Conservation (phyloP, 2,113 vertebrate species). For the Diadophis punctatus region DNA sequence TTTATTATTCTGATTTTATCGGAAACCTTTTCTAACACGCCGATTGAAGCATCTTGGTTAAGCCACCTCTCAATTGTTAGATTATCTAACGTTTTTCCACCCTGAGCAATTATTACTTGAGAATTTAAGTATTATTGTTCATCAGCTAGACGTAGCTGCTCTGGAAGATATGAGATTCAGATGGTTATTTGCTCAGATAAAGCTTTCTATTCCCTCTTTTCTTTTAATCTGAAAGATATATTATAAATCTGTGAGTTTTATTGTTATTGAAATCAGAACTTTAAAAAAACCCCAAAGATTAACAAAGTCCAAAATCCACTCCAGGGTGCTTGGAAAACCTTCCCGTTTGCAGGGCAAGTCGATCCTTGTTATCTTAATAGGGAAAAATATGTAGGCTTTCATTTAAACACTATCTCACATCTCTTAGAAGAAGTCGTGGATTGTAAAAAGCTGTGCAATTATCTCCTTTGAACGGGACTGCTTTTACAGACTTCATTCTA, state of each 20-base stretch:
- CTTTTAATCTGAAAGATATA: background rate
- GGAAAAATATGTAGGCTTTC: constrained; percentile 24
- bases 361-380: constrained; percentile 29
- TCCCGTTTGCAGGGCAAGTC: background rate
- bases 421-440: constrained; percentile 1
- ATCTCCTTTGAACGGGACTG: constrained; percentile 35
- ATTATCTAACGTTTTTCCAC: background rate
- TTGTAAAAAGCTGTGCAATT: constrained; percentile 3
- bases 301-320: constrained; percentile 8
- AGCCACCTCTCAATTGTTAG: background rate
- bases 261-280: background rate
- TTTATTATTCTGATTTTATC: background rate
- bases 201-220: background rate
- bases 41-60: background rate
- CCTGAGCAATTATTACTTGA: background rate
- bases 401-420: constrained; percentile 14
- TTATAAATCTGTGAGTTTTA: background rate
- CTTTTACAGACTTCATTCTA: constrained; percentile 43
- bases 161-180: background rate
- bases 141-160: background rate
- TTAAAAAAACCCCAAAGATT: background rate
- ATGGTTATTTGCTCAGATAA: background rate
- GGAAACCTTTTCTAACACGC: background rate
- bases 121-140: background rate
- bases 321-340: background rate